phyloP scores from a whole-genome alignment of 2,797 vertebrate species.

The Denticeps clupeoides region DNA sequence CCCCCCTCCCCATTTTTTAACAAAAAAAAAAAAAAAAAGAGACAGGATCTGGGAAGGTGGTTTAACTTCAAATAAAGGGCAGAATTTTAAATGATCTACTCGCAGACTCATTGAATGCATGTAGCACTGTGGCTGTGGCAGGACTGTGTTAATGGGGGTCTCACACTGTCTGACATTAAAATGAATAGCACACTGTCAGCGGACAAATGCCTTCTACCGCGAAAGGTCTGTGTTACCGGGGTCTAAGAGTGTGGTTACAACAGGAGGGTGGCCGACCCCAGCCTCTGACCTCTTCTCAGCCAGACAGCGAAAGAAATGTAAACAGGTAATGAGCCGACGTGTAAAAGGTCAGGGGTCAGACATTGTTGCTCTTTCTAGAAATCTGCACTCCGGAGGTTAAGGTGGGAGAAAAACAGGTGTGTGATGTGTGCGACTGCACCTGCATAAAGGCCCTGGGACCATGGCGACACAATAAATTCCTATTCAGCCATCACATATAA shows the following conservation, averaged over 20 bases:
- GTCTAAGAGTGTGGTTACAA: conserved; percentile 27
- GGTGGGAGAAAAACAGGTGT: conserved; percentile 49
- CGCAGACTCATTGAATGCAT: too few relatives aligned
- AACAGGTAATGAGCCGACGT: conserved; percentile 41
- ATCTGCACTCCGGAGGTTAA: conserved; percentile 32
- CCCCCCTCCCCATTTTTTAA: conserved; percentile 7
- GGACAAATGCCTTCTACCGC: too few relatives aligned
- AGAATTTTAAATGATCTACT: too few relatives aligned
- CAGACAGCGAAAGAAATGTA: conserved; percentile 33
- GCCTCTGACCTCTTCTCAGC: conserved; percentile 39
- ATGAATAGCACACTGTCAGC: too few relatives aligned
- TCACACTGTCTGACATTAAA: too few relatives aligned
- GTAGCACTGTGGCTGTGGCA: too few relatives aligned
- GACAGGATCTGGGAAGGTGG: neutral
- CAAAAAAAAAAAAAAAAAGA: too few relatives aligned
- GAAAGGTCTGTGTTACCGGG: neutral
- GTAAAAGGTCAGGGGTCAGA: conserved; percentile 42
- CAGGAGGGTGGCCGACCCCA: conserved; percentile 13
- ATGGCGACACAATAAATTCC: too few relatives aligned
- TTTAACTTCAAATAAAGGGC: neutral
- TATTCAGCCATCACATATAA: too few relatives aligned
- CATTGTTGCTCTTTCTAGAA: conserved; percentile 32
- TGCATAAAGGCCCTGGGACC: neutral
- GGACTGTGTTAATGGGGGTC: too few relatives aligned
- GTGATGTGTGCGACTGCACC: conserved; percentile 45